Evolutionary conservation across 1,140 invertebrate species (phyloP), one percentile per base, ranked within the genome.

Genomic region (Bathynomus jamesi): DNA sequence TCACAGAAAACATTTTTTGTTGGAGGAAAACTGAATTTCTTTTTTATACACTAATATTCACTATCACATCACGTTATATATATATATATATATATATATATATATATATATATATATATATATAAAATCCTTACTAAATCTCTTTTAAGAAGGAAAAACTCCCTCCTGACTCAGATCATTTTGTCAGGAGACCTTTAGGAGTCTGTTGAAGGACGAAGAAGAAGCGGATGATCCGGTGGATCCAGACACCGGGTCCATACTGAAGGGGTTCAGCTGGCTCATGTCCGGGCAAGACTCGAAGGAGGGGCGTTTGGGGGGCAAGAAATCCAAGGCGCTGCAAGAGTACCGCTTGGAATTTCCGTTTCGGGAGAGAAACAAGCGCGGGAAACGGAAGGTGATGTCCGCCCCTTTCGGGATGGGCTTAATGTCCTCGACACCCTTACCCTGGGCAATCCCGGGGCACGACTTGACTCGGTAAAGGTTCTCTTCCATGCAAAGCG

Each of bases 51-150:
- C n/a, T n/a, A n/a, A n/a, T n/a, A n/a, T n/a, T n/a, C n/a, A n/a
- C n/a, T n/a, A n/a, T n/a, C n/a, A n/a, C n/a, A n/a, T n/a, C n/a
- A n/a, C n/a, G n/a, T n/a, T 64, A 64, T 64, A 64, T 64, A 25
- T 64, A 64, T 64, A 64, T 64, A 64, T 64, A 64, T 64, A 64
- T 64, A 25, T 64, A 64, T 64, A 64, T 64, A 64, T 64, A 64
- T 64, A 64, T 64, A 64, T 64, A 64, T 64, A 64, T 64, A 64
- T 64, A 25, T 64, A 64, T 64, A 64, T 64, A 64, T 64, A 64
- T 64, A 64, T 24, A 64, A 25, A 63, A 25, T 25, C 25, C 13
- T 63, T 25, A 21, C 13, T 63, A 17, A 3, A 63, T 17, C 13
- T 63, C 13, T 63, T 25, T 63, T 25, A 21, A 63, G 17, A 63